A percentile compares a stretch with the other conserved stretches of the same genome.
Evolutionary conservation across 2,888 invertebrate genomes (phyloP).

Genomic region (Timandra comae): DNA sequence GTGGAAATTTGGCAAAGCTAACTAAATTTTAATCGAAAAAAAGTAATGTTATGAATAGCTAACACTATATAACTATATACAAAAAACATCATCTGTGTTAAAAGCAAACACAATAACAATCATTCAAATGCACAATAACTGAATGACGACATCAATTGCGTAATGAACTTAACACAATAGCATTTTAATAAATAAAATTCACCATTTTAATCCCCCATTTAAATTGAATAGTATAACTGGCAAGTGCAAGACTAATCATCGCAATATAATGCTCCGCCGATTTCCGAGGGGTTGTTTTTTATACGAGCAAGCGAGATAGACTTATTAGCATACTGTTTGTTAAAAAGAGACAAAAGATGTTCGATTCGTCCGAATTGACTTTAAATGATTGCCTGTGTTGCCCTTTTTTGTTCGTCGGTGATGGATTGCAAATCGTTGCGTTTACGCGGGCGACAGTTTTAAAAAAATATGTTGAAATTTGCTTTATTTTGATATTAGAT

Average conservation of each 20-base stretch:
- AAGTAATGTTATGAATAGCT: too few species aligned
- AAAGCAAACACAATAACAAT: slow-evolving; percentile 20
- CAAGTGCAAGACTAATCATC: slow-evolving; percentile 75
- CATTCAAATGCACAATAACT: slow-evolving; percentile 32
- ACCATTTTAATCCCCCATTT: slow-evolving; percentile 73
- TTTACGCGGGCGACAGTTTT: slow-evolving; percentile 37
- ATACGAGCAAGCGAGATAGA: slow-evolving; percentile 35
- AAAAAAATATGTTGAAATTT: slow-evolving; percentile 7
- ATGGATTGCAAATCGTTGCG: slow-evolving; percentile 68
- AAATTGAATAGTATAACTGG: slow-evolving; percentile 68
- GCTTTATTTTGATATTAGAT: slow-evolving; percentile 1
- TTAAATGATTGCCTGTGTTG: slow-evolving; percentile 66
- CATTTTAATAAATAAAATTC: slow-evolving; percentile 70
- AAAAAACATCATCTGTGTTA: too few species aligned
- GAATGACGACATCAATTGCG: slow-evolving; percentile 54
- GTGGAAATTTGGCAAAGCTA: too few species aligned
- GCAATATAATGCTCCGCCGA: slow-evolving; percentile 72
- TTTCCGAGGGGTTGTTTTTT: slow-evolving; percentile 57
- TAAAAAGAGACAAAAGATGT: slow-evolving; percentile 34
- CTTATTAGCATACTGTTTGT: slow-evolving; percentile 19
- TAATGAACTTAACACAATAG: slow-evolving; percentile 70
- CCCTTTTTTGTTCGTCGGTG: slow-evolving; percentile 63
- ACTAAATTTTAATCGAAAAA: too few species aligned
- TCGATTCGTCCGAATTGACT: slow-evolving; percentile 70
- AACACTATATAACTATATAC: too few species aligned